These are phyloP conservation scores for Labia minor DNA, from an alignment of 2,888 invertebrate species.

Conservation along the genomic window DNA sequence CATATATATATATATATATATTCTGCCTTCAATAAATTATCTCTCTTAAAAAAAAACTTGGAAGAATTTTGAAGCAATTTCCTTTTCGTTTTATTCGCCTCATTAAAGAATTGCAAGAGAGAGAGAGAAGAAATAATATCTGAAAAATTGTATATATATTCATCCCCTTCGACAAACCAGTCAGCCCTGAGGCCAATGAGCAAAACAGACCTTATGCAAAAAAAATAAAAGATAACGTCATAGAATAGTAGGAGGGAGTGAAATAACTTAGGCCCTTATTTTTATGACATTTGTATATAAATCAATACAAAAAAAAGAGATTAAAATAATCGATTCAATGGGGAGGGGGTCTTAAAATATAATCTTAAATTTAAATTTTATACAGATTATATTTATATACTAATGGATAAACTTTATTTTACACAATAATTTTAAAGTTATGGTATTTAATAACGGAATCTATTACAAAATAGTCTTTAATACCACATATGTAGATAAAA, in stretches of 20 bases:
- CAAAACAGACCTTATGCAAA: background rate
- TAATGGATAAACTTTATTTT: no score
- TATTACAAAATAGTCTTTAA: no score
- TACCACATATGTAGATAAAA: no score
- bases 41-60: background rate
- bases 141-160: constrained; percentile 2
- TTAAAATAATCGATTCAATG: no score
- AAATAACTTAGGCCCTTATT: background rate
- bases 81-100: constrained; percentile 13
- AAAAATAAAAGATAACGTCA: background rate
- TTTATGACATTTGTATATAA: constrained; percentile 7
- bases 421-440: no score
- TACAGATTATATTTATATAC: no score
- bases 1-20: no score
- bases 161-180: background rate
- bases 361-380: no score
- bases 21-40: background rate
- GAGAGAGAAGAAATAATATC: background rate
- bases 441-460: no score
- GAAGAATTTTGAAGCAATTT: constrained; percentile 2
- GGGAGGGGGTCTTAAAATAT: no score
- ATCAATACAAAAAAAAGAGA: background rate
- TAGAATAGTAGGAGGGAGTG: no score
- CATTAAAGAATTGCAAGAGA: constrained; percentile 9
- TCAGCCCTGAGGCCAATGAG: no score